These are phyloP conservation scores for Varanus salvator DNA, from an alignment of 2,113 vertebrate genomes.

Conservation along the genomic window DNA sequence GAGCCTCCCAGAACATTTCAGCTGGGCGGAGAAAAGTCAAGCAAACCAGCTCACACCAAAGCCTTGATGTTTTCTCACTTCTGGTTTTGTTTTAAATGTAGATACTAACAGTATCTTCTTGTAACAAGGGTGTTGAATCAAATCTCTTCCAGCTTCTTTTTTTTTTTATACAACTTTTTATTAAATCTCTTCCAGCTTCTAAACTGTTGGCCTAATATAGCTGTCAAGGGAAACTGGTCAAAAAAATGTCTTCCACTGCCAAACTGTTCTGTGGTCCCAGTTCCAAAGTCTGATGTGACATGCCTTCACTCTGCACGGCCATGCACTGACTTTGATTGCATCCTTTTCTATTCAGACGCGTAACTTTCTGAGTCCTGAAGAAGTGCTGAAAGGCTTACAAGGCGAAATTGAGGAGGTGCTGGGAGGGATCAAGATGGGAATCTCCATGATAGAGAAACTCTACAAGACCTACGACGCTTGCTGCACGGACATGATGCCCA, in stretches of 20 bases:
- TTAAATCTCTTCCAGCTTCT: neutral
- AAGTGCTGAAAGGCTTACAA: conserved; percentile 79
- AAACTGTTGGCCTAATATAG: neutral
- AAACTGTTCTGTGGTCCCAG: neutral
- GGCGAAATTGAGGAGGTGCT: conserved; percentile 73
- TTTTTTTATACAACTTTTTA: too few relatives aligned
- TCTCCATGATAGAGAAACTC: conserved; percentile 68
- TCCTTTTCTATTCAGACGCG: conserved; percentile 67
- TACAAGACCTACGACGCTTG: conserved; percentile 72
- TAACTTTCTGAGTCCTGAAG: conserved; percentile 74
- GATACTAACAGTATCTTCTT: neutral
- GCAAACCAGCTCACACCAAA: neutral
- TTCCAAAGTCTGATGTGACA: neutral
- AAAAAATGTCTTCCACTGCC: neutral
- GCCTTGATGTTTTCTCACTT: neutral
- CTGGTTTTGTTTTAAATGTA: neutral
- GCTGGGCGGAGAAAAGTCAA: neutral
- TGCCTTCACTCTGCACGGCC: neutral
- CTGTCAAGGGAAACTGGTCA: neutral
- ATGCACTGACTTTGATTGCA: neutral
- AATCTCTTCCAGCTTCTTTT: neutral
- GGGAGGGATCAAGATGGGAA: conserved; percentile 56
- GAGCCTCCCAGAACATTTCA: neutral
- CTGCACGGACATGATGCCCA: conserved; percentile 63
- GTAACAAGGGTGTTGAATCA: neutral